Evolutionary conservation across 2,888 invertebrate genomes (phyloP), one percentile per base, ranked within the genome.

Genomic region (Agrochola litura): DNA sequence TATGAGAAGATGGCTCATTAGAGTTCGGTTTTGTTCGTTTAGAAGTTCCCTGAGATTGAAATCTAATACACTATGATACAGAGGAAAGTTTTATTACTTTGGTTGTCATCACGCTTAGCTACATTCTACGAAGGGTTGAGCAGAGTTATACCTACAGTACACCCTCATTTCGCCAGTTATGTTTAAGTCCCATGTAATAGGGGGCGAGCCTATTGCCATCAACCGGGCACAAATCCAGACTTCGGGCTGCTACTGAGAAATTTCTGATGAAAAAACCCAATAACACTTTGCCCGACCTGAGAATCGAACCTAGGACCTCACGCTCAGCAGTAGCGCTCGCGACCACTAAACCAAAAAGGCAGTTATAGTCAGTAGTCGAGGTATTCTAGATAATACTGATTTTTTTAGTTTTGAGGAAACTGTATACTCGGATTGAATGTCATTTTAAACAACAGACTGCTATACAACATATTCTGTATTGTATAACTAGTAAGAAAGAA

Each of bases 1-100:
- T 75, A 61, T 56, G 61, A 72, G 37, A 54, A 41, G 37, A 61
- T 41, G 56, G 41, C 22, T 82, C 65, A 82, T 81, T 69, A 73
- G 49, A 65, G 37, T 56, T 71, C 22, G 0, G 22, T 60, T 63
- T 66, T 63, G 30, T 56, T 75, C 16, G 46, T 66, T 61, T 8
- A 52, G 25, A 19, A 25, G 60, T 56, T 61, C 2, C 1, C 25
- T 8, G 19, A 63, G 46, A 79, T 60, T 54, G 8, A 68, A 69
- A 73, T 37, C 37, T 25, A 46, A n/a, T n/a, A 68, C 14, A 22
- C 3, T 30, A 25, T 19, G n/a, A 60, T 54, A n/a, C 10, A 79
- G 37, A 79, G 3, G 41, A 77, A 63, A 66, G 61, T 54, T 63
- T 61, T 67, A 0, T 63, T 14, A 12, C 3, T 58, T n/a, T 25